Base-by-base conservation (phyloP, 1,140 invertebrate species). In the Tetraneura akinire region DNA sequence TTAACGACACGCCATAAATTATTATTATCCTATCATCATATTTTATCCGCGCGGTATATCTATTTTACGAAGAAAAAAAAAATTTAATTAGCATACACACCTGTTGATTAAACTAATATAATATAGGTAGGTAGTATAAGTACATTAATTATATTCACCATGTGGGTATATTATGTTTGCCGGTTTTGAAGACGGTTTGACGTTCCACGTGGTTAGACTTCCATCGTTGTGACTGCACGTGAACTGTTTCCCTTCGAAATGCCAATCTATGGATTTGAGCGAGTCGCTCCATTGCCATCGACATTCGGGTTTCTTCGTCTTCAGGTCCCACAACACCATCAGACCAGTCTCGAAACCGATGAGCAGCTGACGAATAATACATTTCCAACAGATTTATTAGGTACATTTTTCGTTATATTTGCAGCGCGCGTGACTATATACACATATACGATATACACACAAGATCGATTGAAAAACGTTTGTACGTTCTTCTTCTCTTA, bases 161-260 rank as follows among this genome's bases (percentile, higher is more conserved):
- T 98, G 97, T 62, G 97, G 97, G 87, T 92, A 93, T 53, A 92
- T 91, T 82, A 95, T 87, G 82, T 90, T 92, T 70, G 91, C 87
- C 11, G 96, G 94, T 86, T 95, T 94, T 37, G 88, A 85, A 64
- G 90, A 88, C 81, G 91, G 89, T 83, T 92, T 90, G 18, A 93
- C 87, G 83, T 90, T 92, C 96, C 96, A 99, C 42, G 95, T 97
- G 78, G 92, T 92, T 60, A 99, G 89, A 60, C 94, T 96, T 66
- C 98, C 98, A 88, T 99, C 97, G 14, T 90, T 91, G 86, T 99
- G 97, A 83, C 94, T 94, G 82, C 94, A 96, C 91, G 99, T 96
- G 86, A 99, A 97, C 87, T 97, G 95, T 88, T 98, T 97, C 80
- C 97, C 98, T 86, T 99, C 97, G 86, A 96, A 91, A 86, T 98